These are phyloP conservation scores for Strigamia transsilvanica DNA, from an alignment of 2,888 invertebrate species.

Conservation along the genomic window DNA sequence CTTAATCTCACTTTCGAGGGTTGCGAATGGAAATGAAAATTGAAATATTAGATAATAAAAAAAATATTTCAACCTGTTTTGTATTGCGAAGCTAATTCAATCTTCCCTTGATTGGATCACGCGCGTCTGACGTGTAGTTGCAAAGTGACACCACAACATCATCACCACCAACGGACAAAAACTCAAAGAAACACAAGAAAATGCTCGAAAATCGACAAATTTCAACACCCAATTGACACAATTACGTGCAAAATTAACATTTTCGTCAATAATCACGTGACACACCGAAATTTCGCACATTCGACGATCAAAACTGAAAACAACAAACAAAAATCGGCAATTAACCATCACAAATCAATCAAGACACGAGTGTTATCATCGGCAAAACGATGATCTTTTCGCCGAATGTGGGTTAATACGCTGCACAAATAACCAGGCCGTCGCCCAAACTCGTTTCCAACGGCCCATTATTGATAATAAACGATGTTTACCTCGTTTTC, in stretches of 20 bases:
- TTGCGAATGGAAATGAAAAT: background rate
- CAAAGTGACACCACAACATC: conserved; percentile 1
- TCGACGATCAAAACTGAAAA: no score
- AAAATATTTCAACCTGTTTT: background rate
- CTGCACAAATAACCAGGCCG: background rate
- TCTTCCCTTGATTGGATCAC: conserved; percentile 19
- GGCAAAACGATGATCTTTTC: no score
- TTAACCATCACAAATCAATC: no score
- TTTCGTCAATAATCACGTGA: no score
- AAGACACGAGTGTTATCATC: no score
- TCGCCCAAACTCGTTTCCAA: background rate
- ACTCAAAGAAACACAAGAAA: no score
- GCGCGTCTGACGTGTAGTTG: background rate
- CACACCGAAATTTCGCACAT: no score
- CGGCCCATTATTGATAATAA: background rate
- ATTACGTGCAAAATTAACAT: no score
- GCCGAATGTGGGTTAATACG: no score
- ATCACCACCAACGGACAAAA: background rate
- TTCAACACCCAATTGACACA: no score
- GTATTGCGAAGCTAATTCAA: background rate
- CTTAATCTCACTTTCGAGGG: background rate
- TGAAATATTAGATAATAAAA: conserved; percentile 1
- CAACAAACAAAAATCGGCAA: no score
- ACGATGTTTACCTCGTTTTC: background rate
- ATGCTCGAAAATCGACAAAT: no score